Evolutionary conservation across 1,140 invertebrate genomes (phyloP).

Genomic region (Bombus haemorrhoidalis): DNA sequence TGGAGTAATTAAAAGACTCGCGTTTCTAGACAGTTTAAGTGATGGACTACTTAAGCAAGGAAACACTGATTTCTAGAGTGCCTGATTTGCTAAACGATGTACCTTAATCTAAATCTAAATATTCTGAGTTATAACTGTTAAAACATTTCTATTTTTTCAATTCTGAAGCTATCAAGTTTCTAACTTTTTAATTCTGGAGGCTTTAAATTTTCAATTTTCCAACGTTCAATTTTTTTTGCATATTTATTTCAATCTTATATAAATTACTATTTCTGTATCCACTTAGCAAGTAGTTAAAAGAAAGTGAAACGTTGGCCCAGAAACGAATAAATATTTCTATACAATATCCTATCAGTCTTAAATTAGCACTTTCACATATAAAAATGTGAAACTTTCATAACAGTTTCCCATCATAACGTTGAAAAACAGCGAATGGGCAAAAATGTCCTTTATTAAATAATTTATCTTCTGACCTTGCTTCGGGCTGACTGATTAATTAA

Average conservation of each 20-base stretch:
- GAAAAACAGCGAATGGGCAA: not conserved
- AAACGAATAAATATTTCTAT: not conserved
- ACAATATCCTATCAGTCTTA: not conserved
- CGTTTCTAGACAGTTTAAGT: not conserved
- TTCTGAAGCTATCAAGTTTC: not conserved
- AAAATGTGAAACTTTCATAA: not conserved
- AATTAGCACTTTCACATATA: not conserved
- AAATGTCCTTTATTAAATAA: not conserved
- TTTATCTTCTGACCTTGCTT: not conserved
- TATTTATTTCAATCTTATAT: not conserved
- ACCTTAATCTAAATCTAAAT: not conserved
- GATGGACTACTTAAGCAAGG: not conserved
- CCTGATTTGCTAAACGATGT: not conserved
- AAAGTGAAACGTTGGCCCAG: not conserved
- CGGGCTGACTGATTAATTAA: slow-evolving; percentile 26
- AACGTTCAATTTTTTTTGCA: not conserved
- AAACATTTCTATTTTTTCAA: not conserved
- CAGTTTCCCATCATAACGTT: not conserved
- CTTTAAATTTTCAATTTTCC: not conserved
- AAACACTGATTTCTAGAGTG: not conserved
- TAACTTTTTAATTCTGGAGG: not conserved
- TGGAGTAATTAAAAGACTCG: not conserved
- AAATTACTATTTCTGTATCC: not conserved
- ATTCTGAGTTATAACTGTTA: not conserved
- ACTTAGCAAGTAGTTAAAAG: too few relatives aligned